Percentiles rank a stretch among this genome's conserved stretches.
Conservation (phyloP, 1,140 invertebrate species). For the Musca vetustissima region DNA sequence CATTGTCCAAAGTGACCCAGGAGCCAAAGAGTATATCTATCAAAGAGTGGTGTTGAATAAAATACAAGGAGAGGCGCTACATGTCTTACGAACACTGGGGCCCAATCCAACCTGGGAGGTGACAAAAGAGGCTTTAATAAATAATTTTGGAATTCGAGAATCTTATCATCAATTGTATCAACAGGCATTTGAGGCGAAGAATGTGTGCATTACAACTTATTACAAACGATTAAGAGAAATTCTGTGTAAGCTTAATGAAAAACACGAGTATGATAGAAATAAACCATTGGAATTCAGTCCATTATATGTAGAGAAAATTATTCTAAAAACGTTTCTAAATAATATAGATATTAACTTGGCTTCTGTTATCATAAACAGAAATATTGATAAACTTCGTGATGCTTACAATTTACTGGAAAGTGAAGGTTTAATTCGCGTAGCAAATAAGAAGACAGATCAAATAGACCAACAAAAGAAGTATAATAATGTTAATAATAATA, state of each 20-base stretch:
- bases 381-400: conserved; percentile 30
- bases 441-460: neutral
- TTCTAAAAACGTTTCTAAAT: conserved; percentile 29
- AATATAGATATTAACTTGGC: conserved; percentile 29
- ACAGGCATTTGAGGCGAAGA: conserved; percentile 2
- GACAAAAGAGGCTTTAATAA: neutral
- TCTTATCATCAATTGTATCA: conserved; percentile 24
- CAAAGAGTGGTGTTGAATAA: neutral
- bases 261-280: conserved; percentile 14
- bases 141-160: conserved; percentile 27
- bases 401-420: conserved; percentile 20
- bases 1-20: neutral
- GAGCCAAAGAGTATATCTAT: neutral
- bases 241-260: conserved; percentile 21
- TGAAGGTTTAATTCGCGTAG: conserved; percentile 5
- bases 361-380: conserved; percentile 27
- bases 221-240: conserved; percentile 9
- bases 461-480: conserved; percentile 3
- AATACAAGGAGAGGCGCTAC: neutral
- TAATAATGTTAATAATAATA: conserved; percentile 18
- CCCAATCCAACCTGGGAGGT: neutral
- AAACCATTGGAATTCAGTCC: conserved; percentile 28
- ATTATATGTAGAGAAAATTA: conserved; percentile 25
- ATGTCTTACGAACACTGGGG: neutral
- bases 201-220: neutral